These are phyloP conservation scores for Drosophila sp. DNA, from an alignment of 1,140 invertebrate species.

Conservation along the genomic window DNA sequence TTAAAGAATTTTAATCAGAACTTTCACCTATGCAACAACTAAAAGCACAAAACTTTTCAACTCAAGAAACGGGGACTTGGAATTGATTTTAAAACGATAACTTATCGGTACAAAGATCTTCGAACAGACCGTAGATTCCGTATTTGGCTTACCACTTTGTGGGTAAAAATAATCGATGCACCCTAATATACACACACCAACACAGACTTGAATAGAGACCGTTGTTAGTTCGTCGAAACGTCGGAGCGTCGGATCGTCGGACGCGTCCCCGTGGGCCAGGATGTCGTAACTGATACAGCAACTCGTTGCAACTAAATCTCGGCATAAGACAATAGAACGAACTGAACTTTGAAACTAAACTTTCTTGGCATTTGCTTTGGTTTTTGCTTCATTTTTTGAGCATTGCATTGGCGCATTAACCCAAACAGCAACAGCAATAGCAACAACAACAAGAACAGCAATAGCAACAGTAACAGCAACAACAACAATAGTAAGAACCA, in stretches of 20 bases:
- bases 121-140: too few species aligned
- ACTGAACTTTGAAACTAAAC: constrained; percentile 53
- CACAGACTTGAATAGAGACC: neutral
- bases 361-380: constrained; percentile 45
- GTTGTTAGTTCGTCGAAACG: too few species aligned
- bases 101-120: too few species aligned
- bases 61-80: too few species aligned
- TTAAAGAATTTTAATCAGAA: too few species aligned
- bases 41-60: too few species aligned
- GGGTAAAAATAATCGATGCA: too few species aligned
- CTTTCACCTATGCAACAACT: too few species aligned
- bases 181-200: neutral
- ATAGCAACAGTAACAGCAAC: constrained; percentile 51
- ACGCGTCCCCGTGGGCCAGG: neutral
- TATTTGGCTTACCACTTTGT: too few species aligned
- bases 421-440: constrained; percentile 10
- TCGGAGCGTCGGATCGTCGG: too few species aligned
- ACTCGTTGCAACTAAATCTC: constrained; percentile 55
- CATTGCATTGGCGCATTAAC: too few species aligned
- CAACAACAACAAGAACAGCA: constrained; percentile 25
- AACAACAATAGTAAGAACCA: constrained; percentile 21
- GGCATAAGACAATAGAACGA: constrained; percentile 63
- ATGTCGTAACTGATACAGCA: constrained; percentile 32
- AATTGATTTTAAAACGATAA: too few species aligned
- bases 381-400: constrained; percentile 25